phyloP scores from a whole-genome alignment of 2,888 invertebrate species.

The Diploptera punctata region DNA sequence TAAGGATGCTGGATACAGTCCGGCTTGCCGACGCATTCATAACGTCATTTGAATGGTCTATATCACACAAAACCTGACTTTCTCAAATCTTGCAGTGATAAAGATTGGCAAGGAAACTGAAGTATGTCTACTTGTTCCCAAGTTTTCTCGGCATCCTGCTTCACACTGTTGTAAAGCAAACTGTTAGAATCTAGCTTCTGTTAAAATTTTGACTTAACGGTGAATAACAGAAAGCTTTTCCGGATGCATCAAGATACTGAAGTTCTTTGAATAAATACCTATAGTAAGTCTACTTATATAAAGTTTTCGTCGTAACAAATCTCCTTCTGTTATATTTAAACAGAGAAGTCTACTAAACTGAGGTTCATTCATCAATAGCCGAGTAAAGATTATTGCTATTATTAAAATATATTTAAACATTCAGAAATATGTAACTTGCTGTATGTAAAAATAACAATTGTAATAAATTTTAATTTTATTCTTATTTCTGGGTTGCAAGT shows the following conservation, averaged over 20 bases:
- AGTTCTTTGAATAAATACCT: neutral
- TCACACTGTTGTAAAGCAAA: neutral
- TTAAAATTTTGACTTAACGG: slow-evolving; percentile 1
- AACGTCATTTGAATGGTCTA: neutral
- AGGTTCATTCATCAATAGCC: too few species aligned
- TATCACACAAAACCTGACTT: slow-evolving; percentile 5
- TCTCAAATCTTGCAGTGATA: slow-evolving; percentile 4
- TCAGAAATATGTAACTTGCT: too few species aligned
- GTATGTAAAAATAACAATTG: too few species aligned
- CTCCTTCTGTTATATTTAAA: neutral
- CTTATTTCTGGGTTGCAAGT: too few species aligned
- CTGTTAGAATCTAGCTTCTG: neutral
- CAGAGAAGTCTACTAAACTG: neutral
- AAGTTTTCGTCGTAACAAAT: neutral
- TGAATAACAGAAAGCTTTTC: neutral
- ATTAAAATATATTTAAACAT: too few species aligned
- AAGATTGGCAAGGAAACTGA: slow-evolving; percentile 3
- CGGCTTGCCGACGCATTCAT: neutral
- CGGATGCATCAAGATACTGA: slow-evolving; percentile 10
- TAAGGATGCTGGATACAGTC: neutral
- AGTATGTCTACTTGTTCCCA: slow-evolving; percentile 7
- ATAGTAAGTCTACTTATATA: neutral
- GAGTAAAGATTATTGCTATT: too few species aligned
- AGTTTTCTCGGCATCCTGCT: slow-evolving; percentile 15
- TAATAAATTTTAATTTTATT: too few species aligned